Evolutionary conservation across 2,888 invertebrate genomes (phyloP), one percentile per base, ranked within the genome.

Genomic region (Shargacucullia verbasci): DNA sequence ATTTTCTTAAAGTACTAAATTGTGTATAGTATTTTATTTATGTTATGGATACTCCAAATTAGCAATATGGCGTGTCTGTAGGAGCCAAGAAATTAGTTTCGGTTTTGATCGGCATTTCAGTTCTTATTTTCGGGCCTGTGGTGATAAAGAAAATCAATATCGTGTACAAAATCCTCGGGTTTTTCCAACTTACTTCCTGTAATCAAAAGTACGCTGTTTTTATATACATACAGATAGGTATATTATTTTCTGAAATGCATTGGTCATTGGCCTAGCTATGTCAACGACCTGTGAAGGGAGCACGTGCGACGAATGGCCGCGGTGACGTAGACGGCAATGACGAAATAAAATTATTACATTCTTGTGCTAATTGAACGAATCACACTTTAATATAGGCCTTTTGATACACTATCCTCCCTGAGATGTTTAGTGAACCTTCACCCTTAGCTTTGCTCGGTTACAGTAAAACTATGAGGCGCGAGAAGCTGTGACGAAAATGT

Each of bases 271-370:
- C 76, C 59, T 60, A 73, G 76, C 64, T 67, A 68, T 73, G 87
- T 68, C 84, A 82, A 80, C 74, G 86, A 85, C 85, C 86, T 73
- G 63, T 70, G 58, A 61, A 74, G 81, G 84, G 82, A 79, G 78
- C 79, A 80, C 61, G 73, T 60, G 70, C 76, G 78, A 79, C 78
- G 67, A 73, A 73, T 76, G 73, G 73, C 75, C 73, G 72, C 69
- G 41, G 49, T 73, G 58, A 65, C 70, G 75, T 61, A 52, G 44
- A 58, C 43, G 44, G 39, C 39, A 37, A 45, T 67, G 74, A 70
- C 15, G 68, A 73, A 73, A 68, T 57, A 52, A 31, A 43, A 62
- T 43, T 62, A 73, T 63, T 74, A 61, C 59, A 60, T 46, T 38
- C 31, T 54, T n/a, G 34, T 56, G 50, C 29, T 64, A 72, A 67